Percentiles rank a stretch among this genome's conserved stretches.
Evolutionary conservation across 2,113 vertebrate genomes (phyloP).

Genomic region (Delphinus delphis): DNA sequence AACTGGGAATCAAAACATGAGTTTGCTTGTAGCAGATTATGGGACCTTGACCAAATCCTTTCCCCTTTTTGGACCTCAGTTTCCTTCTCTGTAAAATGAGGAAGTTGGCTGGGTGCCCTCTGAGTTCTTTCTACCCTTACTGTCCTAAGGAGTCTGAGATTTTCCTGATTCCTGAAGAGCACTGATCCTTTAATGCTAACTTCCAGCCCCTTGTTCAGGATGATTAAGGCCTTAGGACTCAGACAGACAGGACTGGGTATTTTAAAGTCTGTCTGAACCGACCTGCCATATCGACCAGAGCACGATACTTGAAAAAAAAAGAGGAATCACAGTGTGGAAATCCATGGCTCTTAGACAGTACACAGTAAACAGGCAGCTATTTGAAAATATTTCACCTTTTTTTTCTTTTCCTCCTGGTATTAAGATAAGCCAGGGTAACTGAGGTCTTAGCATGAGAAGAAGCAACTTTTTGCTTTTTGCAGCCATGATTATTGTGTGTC

Average conservation of each 20-base stretch:
- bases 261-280: background rate
- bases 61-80: background rate
- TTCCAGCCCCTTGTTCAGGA: background rate
- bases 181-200: background rate
- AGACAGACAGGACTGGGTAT: background rate
- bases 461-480: background rate
- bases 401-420: background rate
- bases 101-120: background rate
- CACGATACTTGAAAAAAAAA: background rate
- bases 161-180: constrained; percentile 1
- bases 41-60: background rate
- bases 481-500: background rate
- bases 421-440: background rate
- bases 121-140: background rate
- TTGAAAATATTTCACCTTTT: background rate
- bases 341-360: background rate
- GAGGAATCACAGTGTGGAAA: background rate
- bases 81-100: background rate
- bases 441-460: background rate
- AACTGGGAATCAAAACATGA: background rate
- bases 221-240: background rate
- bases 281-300: background rate
- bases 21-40: background rate
- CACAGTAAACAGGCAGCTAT: background rate
- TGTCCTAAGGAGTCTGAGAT: background rate